Percentiles rank a stretch among this genome's conserved stretches.
Evolutionary conservation across 1,140 invertebrate species (phyloP).

Genomic region (Leptopilina boulardi): DNA sequence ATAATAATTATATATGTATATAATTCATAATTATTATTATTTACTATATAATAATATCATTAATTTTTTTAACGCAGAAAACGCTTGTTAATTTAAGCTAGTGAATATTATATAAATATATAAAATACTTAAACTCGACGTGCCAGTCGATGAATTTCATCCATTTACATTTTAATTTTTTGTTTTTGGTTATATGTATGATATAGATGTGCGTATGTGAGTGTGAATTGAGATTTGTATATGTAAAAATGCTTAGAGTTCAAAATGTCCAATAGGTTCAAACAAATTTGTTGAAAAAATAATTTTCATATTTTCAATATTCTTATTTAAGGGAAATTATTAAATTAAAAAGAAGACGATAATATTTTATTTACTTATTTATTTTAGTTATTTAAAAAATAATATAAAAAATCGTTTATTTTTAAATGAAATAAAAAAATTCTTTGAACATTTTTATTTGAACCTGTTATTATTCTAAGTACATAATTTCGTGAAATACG

Average conservation of each 20-base stretch:
- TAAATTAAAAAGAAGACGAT: too few species aligned
- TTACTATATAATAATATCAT: neutral
- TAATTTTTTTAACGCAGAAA: neutral
- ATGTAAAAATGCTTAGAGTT: conserved; percentile 2
- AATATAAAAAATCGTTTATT: too few species aligned
- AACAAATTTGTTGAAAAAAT: neutral
- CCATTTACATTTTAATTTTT: conserved; percentile 1
- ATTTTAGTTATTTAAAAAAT: too few species aligned
- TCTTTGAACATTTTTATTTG: neutral
- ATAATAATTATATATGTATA: too few species aligned
- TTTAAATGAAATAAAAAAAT: neutral
- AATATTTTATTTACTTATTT: too few species aligned
- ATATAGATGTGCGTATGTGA: neutral
- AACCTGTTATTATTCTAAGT: conserved; percentile 9
- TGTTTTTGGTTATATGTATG: neutral
- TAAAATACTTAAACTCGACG: conserved; percentile 4
- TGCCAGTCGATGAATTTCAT: conserved; percentile 29
- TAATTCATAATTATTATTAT: too few species aligned
- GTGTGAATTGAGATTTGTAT: neutral
- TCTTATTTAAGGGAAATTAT: too few species aligned
- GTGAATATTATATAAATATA: neutral
- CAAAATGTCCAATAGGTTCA: neutral
- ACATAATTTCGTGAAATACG: neutral
- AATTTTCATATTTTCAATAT: too few species aligned
- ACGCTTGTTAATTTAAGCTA: conserved; percentile 12